Base-by-base conservation (phyloP, 1,140 invertebrate species). In the Rhopalosiphum maidis region DNA sequence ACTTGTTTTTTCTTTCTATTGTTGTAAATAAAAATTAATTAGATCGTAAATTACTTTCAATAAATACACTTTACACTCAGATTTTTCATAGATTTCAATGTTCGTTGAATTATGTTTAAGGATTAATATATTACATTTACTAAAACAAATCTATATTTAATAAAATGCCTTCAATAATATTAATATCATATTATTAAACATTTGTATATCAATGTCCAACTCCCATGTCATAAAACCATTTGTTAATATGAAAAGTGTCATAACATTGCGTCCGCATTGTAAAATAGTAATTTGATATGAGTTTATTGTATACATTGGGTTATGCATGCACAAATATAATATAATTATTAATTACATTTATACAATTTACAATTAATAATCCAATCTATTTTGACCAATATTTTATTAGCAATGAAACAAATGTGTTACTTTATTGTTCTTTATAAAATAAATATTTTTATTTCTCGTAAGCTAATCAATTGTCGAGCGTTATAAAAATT, bases 281-380 rank as follows among this genome's bases (percentile, higher is more conserved):
- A 48, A 48, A 48, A 87, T 48, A 87, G 25, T 35, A 87, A 48
- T 87, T 87, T 48, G 11, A 87, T 48, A 48, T 21, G 25, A 30
- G 83, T 85, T 85, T 85, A 85, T 85, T 43, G 37, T 85, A 43
- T n/a, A 35, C 21, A 7, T 88, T 9, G 22, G 2, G 1, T 43
- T 30, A 82, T 15, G 23, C n/a, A 37, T n/a, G 25, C 21, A 51
- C 5, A 88, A 51, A 8, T 35, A 88, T 37, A 88, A 3, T 51
- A 54, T 15, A 88, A 35, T 54, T 88, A 88, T 18, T 51, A 88
- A 88, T 54, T 88, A 88, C 6, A 88, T 88, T 88, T 51, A 35
- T n/a, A n/a, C 23, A 35, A 51, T 88, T 54, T 23, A 35, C 21
- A 86, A 51, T 30, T 35, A 88, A 51, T 51, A 88, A 51, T 51